phyloP scores from a whole-genome alignment of 2,113 vertebrate species.

The Urocynchramus pylzowi region DNA sequence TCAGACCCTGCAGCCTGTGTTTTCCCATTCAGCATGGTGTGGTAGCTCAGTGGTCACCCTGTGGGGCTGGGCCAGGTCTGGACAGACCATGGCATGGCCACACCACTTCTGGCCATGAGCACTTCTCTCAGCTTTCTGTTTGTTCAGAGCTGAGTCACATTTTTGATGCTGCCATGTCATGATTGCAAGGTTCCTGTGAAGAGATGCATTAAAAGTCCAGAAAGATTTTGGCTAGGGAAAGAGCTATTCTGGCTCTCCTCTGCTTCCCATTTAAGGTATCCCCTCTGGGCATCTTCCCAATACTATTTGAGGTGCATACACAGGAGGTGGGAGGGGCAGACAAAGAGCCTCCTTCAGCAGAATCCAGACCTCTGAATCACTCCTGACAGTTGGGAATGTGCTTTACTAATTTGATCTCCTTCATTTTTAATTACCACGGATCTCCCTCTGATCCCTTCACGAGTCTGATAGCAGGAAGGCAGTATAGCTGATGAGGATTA shows the following conservation, averaged over 20 bases:
- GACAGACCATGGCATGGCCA: not conserved
- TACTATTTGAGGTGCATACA: not conserved
- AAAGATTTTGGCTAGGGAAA: not conserved
- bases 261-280: not conserved
- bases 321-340: not conserved
- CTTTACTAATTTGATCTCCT: not conserved
- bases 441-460: not conserved
- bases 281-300: not conserved
- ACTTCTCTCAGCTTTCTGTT: not conserved
- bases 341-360: not conserved
- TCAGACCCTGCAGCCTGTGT: not conserved
- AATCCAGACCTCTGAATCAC: not conserved
- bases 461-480: not conserved
- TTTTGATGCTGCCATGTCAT: not conserved
- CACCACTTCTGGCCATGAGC: not conserved
- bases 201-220: not conserved
- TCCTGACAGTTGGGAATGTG: not conserved
- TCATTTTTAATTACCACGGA: conserved; percentile 33
- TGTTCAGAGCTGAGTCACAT: not conserved
- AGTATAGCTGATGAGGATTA: not conserved
- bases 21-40: not conserved
- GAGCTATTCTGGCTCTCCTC: not conserved
- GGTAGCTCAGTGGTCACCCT: not conserved
- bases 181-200: not conserved
- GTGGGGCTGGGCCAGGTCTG: too few species aligned